These are phyloP conservation scores for Mechanitis messenoides DNA, from an alignment of 2,888 invertebrate genomes.

Conservation along the genomic window DNA sequence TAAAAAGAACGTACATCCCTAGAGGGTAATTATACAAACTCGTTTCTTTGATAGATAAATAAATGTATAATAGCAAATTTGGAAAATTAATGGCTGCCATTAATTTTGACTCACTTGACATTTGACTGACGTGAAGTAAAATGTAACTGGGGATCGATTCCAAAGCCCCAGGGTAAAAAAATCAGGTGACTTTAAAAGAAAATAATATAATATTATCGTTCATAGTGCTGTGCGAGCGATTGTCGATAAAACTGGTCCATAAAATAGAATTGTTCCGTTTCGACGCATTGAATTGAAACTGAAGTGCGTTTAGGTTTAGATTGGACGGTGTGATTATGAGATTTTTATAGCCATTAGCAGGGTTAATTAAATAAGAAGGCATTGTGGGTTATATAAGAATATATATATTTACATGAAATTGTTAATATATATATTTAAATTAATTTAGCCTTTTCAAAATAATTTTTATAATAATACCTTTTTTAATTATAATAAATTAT, in stretches of 20 bases:
- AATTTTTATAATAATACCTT: too few relatives aligned
- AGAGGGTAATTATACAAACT: neutral
- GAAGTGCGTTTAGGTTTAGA: constrained; percentile 6
- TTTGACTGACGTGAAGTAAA: neutral
- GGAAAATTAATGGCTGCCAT: neutral
- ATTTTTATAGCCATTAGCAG: constrained; percentile 11
- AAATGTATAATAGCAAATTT: neutral
- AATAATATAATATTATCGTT: constrained; percentile 40
- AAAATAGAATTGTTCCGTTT: constrained; percentile 45
- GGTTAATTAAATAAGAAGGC: constrained; percentile 4
- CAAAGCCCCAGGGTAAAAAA: constrained; percentile 11
- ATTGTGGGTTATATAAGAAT: too few relatives aligned
- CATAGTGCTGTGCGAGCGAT: constrained; percentile 31
- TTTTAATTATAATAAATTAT: too few relatives aligned
- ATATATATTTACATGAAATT: neutral
- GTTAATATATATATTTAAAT: too few relatives aligned
- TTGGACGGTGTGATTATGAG: constrained; percentile 2
- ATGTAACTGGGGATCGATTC: neutral
- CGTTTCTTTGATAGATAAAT: neutral
- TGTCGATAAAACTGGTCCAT: constrained; percentile 43
- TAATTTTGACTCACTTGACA: neutral
- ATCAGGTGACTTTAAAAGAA: constrained; percentile 35
- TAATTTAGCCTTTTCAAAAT: too few relatives aligned
- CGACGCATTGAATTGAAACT: constrained; percentile 32
- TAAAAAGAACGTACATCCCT: too few relatives aligned